phyloP scores from a whole-genome alignment of 2,113 vertebrate species.

The Marmota monax region DNA sequence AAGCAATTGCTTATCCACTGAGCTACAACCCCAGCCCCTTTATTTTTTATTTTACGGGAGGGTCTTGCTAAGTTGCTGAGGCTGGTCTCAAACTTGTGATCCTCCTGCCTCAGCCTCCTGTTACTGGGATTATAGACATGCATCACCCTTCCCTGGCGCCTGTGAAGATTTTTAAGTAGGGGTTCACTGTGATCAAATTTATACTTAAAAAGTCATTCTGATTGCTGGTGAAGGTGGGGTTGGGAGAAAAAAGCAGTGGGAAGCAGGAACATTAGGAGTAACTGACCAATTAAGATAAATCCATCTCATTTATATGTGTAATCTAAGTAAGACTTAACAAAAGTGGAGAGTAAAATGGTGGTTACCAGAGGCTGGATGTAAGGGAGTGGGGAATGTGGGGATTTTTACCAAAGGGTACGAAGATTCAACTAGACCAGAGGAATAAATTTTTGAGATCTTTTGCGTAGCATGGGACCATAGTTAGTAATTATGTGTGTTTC shows the following conservation, averaged over 20 bases:
- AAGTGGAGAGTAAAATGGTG: not conserved
- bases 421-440: not conserved
- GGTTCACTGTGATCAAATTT: not conserved
- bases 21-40: not conserved
- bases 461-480: not conserved
- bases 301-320: not conserved
- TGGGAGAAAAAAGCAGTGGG: not conserved
- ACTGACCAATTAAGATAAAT: not conserved
- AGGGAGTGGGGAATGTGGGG: not conserved
- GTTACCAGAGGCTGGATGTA: not conserved
- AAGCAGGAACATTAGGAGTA: not conserved
- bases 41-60: not conserved
- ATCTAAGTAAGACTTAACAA: not conserved
- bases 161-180: slow-evolving; percentile 9
- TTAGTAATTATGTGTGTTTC: not conserved
- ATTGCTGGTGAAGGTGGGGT: not conserved
- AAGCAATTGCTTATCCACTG: too few relatives aligned
- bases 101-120: not conserved
- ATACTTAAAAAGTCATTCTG: not conserved
- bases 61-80: not conserved
- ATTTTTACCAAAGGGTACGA: not conserved
- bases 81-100: not conserved
- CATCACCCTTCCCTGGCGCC: not conserved
- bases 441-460: not conserved
- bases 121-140: not conserved